phyloP scores from a whole-genome alignment of 2,797 vertebrate species.

The Hypotaenidia philippensis region DNA sequence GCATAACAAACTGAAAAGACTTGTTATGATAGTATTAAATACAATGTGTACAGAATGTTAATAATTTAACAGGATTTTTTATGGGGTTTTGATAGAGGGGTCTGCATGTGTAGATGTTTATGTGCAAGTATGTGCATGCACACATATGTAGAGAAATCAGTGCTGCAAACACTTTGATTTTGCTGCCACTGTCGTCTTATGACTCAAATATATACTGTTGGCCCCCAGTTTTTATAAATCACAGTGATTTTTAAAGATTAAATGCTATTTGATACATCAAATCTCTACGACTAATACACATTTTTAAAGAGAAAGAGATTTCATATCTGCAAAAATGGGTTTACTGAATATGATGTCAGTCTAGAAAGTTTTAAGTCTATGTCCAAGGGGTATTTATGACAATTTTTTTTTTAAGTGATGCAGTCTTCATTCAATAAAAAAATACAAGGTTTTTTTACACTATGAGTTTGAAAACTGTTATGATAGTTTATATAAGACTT shows the following conservation, averaged over 20 bases:
- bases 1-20: neutral
- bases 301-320: slow-evolving; percentile 60
- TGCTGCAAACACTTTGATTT: neutral
- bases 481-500: slow-evolving; percentile 38
- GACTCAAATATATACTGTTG: neutral
- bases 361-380: slow-evolving; percentile 5
- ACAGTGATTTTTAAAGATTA: neutral
- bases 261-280: slow-evolving; percentile 17
- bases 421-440: slow-evolving; percentile 18
- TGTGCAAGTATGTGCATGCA: neutral
- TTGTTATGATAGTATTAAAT: neutral
- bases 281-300: neutral
- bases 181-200: neutral
- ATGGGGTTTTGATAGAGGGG: neutral
- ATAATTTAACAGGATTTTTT: neutral
- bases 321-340: slow-evolving; percentile 8
- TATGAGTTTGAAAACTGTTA: neutral
- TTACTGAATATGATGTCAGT: neutral
- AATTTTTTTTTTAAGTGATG: slow-evolving; percentile 26
- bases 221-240: neutral
- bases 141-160: neutral
- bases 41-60: neutral
- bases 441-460: neutral
- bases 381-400: neutral
- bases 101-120: neutral